Evolutionary conservation across 2,113 vertebrate genomes (phyloP).

Genomic region (Tachysurus fulvidraco): DNA sequence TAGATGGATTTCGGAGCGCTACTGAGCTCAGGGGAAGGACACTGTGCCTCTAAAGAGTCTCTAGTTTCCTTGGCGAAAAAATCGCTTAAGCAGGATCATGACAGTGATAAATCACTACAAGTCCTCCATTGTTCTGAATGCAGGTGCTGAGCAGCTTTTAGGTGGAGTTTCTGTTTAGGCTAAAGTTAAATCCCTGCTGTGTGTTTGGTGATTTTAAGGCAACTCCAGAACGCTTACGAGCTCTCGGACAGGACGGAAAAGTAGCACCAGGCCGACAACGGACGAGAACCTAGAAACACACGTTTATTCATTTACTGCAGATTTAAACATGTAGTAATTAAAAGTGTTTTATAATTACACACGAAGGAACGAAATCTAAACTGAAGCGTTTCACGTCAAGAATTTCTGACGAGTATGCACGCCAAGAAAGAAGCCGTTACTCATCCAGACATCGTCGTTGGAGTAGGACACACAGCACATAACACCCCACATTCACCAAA

Average conservation of each 20-base stretch:
- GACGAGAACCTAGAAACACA: not conserved
- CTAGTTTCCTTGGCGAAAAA: not conserved
- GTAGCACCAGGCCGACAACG: not conserved
- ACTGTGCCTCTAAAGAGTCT: conserved; percentile 1
- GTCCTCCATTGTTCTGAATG: conserved; percentile 4
- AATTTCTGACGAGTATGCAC: not conserved
- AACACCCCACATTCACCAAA: not conserved
- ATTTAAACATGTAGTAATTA: not conserved
- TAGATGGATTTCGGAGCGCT: not conserved
- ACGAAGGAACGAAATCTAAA: not conserved
- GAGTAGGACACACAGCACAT: not conserved
- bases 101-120: conserved; percentile 14
- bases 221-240: not conserved
- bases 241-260: not conserved
- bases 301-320: not conserved
- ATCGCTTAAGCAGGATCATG: not conserved
- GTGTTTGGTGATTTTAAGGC: conserved; percentile 15
- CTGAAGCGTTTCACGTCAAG: no score
- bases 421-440: not conserved
- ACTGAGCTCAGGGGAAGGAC: not conserved
- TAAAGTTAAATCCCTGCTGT: conserved; percentile 29
- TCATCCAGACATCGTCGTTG: not conserved
- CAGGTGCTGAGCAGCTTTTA: conserved; percentile 51
- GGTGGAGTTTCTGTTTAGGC: conserved; percentile 50
- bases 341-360: not conserved